Conservation (phyloP, 2,113 vertebrate species). For the Connochaetes taurinus region DNA sequence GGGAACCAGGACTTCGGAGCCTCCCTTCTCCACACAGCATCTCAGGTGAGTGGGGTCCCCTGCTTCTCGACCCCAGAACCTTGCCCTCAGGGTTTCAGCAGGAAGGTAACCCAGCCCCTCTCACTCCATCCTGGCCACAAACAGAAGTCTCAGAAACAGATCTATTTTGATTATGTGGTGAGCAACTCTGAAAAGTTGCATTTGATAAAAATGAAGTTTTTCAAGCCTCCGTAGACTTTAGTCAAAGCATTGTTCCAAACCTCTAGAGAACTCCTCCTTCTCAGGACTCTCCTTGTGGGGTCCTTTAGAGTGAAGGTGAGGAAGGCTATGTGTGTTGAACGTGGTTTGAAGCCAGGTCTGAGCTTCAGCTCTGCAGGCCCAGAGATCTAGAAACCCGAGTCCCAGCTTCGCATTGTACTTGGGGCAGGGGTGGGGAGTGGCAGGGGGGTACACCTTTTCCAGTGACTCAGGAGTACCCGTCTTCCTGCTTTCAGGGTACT, state of each 20-base stretch:
- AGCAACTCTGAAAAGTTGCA: not conserved
- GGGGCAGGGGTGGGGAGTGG: no score
- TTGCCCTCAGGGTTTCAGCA: not conserved
- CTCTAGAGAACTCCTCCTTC: not conserved
- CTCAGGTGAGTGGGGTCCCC: slow-evolving; percentile 54
- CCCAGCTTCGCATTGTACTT: not conserved
- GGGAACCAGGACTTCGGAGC: slow-evolving; percentile 25
- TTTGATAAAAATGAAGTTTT: not conserved
- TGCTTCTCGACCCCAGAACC: not conserved
- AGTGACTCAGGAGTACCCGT: not conserved
- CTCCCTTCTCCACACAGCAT: not conserved
- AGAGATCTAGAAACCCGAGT: not conserved
- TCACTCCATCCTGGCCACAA: not conserved
- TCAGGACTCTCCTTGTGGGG: not conserved
- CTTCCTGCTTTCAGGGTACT: not conserved
- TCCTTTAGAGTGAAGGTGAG: not conserved
- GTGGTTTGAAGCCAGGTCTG: not conserved
- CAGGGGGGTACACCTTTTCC: not conserved
- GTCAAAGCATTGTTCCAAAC: not conserved
- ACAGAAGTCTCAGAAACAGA: not conserved
- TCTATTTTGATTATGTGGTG: not conserved
- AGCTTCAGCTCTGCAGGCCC: not conserved
- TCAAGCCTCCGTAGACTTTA: not conserved
- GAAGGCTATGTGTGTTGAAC: not conserved
- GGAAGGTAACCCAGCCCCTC: not conserved